These are phyloP conservation scores for Drosophila kepulauana DNA, from an alignment of 1,140 invertebrate genomes.

Conservation along the genomic window DNA sequence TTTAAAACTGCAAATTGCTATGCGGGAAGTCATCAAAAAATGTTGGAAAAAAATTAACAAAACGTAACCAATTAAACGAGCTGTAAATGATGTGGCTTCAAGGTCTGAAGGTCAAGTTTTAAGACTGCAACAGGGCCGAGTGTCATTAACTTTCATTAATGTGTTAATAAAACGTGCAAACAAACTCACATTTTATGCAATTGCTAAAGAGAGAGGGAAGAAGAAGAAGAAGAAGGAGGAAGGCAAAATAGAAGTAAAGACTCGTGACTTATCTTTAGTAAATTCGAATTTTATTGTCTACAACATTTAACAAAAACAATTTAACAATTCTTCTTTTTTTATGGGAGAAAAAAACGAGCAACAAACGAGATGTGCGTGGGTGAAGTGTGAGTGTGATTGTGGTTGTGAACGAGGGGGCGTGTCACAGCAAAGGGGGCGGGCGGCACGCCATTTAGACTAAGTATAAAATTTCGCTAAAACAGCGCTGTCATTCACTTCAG, in stretches of 20 bases:
- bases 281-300: slow-evolving; percentile 75
- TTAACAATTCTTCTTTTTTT: slow-evolving; percentile 53
- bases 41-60: slow-evolving; percentile 59
- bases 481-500: slow-evolving; percentile 53
- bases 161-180: slow-evolving; percentile 45
- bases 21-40: slow-evolving; percentile 51
- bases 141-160: slow-evolving; percentile 50
- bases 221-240: not conserved
- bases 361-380: slow-evolving; percentile 56
- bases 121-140: slow-evolving; percentile 44
- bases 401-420: slow-evolving; percentile 32
- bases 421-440: slow-evolving; percentile 7
- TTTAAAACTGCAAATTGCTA: slow-evolving; percentile 23
- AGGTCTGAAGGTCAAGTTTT: slow-evolving; percentile 60
- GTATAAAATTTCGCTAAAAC: slow-evolving; percentile 46
- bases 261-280: slow-evolving; percentile 46
- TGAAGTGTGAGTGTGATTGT: slow-evolving; percentile 43
- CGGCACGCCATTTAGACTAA: slow-evolving; percentile 68
- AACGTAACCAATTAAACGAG: slow-evolving; percentile 70
- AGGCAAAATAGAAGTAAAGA: not conserved
- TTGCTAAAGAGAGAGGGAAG: not conserved
- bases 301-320: slow-evolving; percentile 67
- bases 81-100: slow-evolving; percentile 46
- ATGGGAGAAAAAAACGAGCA: slow-evolving; percentile 39
- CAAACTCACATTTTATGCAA: slow-evolving; percentile 18